Evolutionary conservation across 2,113 vertebrate genomes (phyloP).

Genomic region (Heterotis niloticus): DNA sequence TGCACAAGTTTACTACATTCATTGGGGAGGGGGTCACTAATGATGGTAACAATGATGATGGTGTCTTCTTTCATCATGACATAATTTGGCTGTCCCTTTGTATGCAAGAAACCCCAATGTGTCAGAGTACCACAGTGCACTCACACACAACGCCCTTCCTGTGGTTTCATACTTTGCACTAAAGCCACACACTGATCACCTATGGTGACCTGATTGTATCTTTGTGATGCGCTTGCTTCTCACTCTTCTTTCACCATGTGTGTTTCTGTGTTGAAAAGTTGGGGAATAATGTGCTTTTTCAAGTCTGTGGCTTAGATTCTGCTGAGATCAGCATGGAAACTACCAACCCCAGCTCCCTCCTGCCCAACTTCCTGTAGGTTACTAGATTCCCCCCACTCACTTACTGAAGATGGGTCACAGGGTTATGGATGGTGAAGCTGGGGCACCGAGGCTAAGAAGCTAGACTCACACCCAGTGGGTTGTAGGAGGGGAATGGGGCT

Average conservation of each 20-base stretch:
- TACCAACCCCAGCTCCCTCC: neutral
- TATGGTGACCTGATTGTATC: neutral
- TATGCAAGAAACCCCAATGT: no score
- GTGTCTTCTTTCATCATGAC: no score
- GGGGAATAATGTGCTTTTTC: neutral
- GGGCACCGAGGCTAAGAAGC: no score
- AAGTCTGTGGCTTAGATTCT: neutral
- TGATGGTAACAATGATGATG: no score
- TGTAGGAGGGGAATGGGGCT: no score
- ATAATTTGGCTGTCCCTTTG: no score
- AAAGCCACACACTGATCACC: neutral
- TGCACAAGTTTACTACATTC: neutral
- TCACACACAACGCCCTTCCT: neutral
- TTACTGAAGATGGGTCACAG: neutral
- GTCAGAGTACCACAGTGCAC: neutral
- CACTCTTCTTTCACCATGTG: neutral
- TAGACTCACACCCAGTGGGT: no score
- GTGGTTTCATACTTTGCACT: neutral
- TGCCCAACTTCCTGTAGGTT: neutral
- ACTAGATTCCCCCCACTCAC: neutral
- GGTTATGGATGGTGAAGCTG: no score
- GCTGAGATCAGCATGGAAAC: constrained; percentile 22
- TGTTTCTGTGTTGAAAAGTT: neutral
- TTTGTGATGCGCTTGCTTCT: neutral
- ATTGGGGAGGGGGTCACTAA: neutral